A percentile compares a stretch with the other conserved stretches of the same genome.
phyloP scores from a whole-genome alignment of 2,113 vertebrate species.

The Elanus axillaris region DNA sequence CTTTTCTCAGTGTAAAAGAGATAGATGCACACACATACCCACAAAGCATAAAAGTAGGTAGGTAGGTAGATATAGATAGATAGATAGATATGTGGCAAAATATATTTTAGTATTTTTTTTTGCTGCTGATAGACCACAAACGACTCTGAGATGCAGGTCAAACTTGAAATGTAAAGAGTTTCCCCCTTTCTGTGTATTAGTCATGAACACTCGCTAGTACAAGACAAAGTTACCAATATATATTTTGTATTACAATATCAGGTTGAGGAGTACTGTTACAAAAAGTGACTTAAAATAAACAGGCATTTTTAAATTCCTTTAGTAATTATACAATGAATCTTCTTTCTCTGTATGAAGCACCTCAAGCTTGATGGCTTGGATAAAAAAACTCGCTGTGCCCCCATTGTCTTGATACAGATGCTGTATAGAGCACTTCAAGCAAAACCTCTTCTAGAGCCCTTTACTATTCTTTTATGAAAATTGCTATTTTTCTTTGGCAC shows the following conservation, averaged over 20 bases:
- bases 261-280: not conserved
- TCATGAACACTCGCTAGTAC: not conserved
- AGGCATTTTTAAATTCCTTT: not conserved
- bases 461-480: not conserved
- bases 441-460: not conserved
- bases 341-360: not conserved
- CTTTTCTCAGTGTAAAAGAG: not conserved
- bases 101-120: not conserved
- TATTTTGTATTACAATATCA: not conserved
- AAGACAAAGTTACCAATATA: not conserved
- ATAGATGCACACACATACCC: not conserved
- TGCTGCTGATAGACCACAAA: not conserved
- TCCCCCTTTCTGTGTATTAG: not conserved
- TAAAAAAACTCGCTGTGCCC: not conserved
- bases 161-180: not conserved
- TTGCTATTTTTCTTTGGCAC: not conserved
- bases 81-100: not conserved
- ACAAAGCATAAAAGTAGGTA: not conserved
- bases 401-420: not conserved
- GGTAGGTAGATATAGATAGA: not conserved
- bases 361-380: not conserved
- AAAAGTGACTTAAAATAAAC: not conserved
- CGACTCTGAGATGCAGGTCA: not conserved
- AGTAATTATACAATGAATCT: not conserved
- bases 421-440: not conserved